A percentile compares a stretch with the other conserved stretches of the same genome.
Conservation (phyloP, 2,113 vertebrate species). For the Shinisaurus crocodilurus region DNA sequence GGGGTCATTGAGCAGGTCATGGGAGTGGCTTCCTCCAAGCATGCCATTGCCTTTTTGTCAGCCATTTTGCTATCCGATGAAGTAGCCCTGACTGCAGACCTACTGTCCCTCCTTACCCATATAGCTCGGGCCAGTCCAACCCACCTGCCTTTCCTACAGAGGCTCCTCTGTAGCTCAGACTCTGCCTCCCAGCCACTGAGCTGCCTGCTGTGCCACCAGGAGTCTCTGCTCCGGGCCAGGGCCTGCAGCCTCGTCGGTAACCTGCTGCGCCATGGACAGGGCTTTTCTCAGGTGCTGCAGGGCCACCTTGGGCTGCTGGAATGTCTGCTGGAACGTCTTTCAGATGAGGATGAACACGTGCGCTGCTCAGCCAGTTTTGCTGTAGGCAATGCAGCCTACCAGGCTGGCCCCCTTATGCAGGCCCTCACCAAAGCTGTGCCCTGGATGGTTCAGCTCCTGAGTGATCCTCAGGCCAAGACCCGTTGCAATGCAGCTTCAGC, state of each 20-base stretch:
- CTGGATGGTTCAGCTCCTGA: conserved; percentile 64
- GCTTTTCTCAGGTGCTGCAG: conserved; percentile 54
- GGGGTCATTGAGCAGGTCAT: conserved; percentile 75
- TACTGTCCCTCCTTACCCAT: conserved; percentile 84
- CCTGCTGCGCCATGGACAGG: conserved; percentile 63
- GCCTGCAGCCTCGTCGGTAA: conserved; percentile 86
- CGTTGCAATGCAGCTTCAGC: conserved; percentile 73
- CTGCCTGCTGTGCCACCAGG: conserved; percentile 75
- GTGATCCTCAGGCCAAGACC: conserved; percentile 66
- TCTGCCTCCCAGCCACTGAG: conserved; percentile 56
- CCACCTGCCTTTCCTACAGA: conserved; percentile 71
- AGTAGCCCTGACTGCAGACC: conserved; percentile 78
- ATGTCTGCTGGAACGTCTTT: conserved; percentile 69
- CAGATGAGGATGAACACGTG: conserved; percentile 67
- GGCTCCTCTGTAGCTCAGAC: conserved; percentile 65
- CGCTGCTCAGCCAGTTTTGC: conserved; percentile 77
- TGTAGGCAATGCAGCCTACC: conserved; percentile 74
- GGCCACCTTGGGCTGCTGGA: conserved; percentile 59
- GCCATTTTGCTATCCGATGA: conserved; percentile 68
- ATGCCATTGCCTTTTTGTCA: conserved; percentile 61
- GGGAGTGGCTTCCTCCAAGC: conserved; percentile 60
- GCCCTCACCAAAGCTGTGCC: conserved; percentile 69
- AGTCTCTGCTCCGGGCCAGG: conserved; percentile 79
- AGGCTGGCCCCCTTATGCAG: background rate
- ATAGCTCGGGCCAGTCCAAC: conserved; percentile 71